Evolutionary conservation across 2,797 vertebrate species (phyloP).

Genomic region (Discoglossus pictus): DNA sequence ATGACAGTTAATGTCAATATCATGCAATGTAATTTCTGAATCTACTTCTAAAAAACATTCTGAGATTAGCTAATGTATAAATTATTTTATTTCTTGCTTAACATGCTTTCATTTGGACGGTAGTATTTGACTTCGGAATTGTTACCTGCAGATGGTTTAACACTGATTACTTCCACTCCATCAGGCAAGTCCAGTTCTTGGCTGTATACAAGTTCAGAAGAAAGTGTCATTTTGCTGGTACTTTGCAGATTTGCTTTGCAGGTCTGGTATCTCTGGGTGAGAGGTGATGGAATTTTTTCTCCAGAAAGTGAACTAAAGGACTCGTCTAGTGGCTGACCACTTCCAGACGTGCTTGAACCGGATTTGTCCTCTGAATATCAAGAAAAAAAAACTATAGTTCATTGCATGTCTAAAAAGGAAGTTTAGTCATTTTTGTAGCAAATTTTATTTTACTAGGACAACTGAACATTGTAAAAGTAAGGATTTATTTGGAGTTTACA

Average conservation of each 20-base stretch:
- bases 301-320: slow-evolving; percentile 61
- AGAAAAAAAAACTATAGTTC: slow-evolving; percentile 12
- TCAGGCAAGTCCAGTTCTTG: slow-evolving; percentile 84
- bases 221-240: slow-evolving; percentile 85
- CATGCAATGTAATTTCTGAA: too few relatives aligned
- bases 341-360: slow-evolving; percentile 54
- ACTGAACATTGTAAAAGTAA: too few relatives aligned
- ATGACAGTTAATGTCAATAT: too few relatives aligned
- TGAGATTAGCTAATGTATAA: too few relatives aligned
- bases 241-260: slow-evolving; percentile 90
- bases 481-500: too few relatives aligned
- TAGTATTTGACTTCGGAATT: too few relatives aligned
- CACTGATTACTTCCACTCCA: slow-evolving; percentile 86
- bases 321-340: slow-evolving; percentile 58
- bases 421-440: too few relatives aligned
- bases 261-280: slow-evolving; percentile 74
- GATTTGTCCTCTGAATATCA: slow-evolving; percentile 64
- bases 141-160: slow-evolving; percentile 93
- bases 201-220: slow-evolving; percentile 84
- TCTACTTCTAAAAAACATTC: too few relatives aligned
- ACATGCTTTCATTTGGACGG: too few relatives aligned
- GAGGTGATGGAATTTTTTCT: slow-evolving; percentile 78
- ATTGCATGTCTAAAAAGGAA: too few relatives aligned
- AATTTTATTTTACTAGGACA: too few relatives aligned
- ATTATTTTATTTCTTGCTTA: too few relatives aligned